These are phyloP conservation scores for Lasioglossum vierecki DNA, from an alignment of 2,888 invertebrate species.

Conservation along the genomic window DNA sequence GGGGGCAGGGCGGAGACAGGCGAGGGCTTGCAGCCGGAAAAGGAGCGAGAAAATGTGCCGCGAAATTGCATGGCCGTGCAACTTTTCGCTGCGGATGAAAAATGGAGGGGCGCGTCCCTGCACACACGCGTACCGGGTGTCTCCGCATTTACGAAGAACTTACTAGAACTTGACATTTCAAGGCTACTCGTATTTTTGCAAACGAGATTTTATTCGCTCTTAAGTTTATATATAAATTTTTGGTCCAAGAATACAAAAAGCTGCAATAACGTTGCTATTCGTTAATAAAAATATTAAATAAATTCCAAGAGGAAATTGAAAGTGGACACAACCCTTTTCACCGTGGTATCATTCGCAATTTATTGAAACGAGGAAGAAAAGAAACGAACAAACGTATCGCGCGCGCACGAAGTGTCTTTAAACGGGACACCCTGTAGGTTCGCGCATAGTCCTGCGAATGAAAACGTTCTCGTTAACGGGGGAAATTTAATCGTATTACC, in stretches of 20 bases:
- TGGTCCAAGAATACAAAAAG: no score
- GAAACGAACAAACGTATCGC: no score
- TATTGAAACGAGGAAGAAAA: no score
- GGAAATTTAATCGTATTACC: conserved; percentile 47
- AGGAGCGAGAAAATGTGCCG: conserved; percentile 42
- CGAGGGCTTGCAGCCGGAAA: conserved; percentile 8
- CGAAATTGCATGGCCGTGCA: conserved; percentile 48
- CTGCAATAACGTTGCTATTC: no score
- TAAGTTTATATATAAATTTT: no score
- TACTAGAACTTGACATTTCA: background rate
- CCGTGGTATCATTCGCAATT: no score
- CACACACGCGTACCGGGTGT: background rate
- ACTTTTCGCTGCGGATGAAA: conserved; percentile 43
- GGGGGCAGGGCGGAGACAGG: background rate
- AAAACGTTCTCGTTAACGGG: conserved; percentile 54
- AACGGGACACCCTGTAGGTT: background rate
- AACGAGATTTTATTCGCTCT: background rate
- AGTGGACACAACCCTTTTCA: no score
- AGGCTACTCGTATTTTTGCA: background rate
- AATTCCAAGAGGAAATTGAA: no score
- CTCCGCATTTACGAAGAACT: background rate
- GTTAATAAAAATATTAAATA: no score
- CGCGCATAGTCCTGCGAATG: background rate
- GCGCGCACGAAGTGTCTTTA: background rate
- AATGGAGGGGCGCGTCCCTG: conserved; percentile 25